These are phyloP conservation scores for Eucriotettix oculatus DNA, from an alignment of 2,888 invertebrate genomes.

Conservation along the genomic window DNA sequence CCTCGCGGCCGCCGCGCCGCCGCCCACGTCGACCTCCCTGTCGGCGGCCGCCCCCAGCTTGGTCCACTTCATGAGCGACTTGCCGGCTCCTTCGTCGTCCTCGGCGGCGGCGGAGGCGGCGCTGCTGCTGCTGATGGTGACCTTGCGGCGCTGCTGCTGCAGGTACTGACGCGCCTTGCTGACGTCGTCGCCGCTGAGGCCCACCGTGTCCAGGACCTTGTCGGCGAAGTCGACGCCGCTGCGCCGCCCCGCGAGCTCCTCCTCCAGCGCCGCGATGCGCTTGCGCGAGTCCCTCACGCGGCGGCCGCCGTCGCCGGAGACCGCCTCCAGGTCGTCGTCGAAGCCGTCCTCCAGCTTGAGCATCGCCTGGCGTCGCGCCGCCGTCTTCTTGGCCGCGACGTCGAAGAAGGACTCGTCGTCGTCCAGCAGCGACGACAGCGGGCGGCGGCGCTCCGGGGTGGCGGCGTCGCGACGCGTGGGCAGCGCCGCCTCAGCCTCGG, in stretches of 20 bases:
- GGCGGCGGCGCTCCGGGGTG: conserved; percentile 14
- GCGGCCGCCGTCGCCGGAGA: conserved; percentile 24
- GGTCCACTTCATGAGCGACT: conserved; percentile 33
- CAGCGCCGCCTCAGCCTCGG: background rate
- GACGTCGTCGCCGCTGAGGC: conserved; percentile 19
- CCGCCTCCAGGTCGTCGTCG: conserved; percentile 9
- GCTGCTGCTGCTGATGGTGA: conserved; percentile 23
- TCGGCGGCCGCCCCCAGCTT: conserved; percentile 9
- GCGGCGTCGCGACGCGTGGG: conserved; percentile 17
- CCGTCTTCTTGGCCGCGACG: too few species aligned
- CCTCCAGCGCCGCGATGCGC: conserved; percentile 21
- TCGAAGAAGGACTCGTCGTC: background rate
- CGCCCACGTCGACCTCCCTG: conserved; percentile 1
- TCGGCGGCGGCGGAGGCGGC: conserved; percentile 8
- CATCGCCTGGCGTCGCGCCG: too few species aligned
- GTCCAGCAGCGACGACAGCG: conserved; percentile 10
- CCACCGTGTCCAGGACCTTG: conserved; percentile 39
- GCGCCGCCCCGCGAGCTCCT: conserved; percentile 37
- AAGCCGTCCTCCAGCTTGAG: conserved; percentile 3
- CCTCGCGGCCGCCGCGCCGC: conserved; percentile 37
- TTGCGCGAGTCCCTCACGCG: conserved; percentile 16
- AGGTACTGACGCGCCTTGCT: conserved; percentile 13
- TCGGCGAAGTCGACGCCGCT: background rate
- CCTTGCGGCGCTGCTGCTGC: conserved; percentile 11
- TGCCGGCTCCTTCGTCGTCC: conserved; percentile 22